Evolutionary conservation across 2,797 vertebrate genomes (phyloP).

Genomic region (Cetoscarus ocellatus): DNA sequence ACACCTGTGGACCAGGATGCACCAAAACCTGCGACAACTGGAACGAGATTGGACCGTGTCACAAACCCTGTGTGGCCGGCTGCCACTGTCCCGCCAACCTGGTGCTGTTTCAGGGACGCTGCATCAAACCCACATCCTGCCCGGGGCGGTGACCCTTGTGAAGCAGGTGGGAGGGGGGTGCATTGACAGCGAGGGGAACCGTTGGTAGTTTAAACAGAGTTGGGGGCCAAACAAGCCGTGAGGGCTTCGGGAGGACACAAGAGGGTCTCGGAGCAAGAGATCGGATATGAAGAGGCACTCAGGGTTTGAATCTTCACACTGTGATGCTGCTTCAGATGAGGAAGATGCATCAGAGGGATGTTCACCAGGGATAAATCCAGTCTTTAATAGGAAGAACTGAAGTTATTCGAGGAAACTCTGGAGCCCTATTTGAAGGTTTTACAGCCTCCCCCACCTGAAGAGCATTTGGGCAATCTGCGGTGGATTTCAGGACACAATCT

Average conservation of each 20-base stretch:
- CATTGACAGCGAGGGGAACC: neutral
- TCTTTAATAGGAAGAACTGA: conserved; percentile 30
- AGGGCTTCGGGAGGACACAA: conserved; percentile 6
- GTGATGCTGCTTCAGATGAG: conserved; percentile 4
- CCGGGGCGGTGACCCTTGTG: conserved; percentile 92
- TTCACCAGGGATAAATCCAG: neutral
- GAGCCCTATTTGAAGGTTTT: conserved; percentile 29
- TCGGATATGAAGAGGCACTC: conserved; percentile 52
- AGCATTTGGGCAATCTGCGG: conserved; percentile 6
- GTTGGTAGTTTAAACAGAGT: conserved; percentile 16
- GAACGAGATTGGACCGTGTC: conserved; percentile 96
- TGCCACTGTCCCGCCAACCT: conserved; percentile 97
- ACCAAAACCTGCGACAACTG: conserved; percentile 97
- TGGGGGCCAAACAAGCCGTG: conserved; percentile 30
- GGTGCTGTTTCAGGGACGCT: conserved; percentile 93
- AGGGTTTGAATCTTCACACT: conserved; percentile 40
- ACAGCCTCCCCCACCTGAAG: neutral
- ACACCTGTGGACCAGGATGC: conserved; percentile 96
- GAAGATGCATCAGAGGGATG: conserved; percentile 11
- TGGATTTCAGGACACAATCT: conserved; percentile 42
- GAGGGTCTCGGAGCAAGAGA: conserved; percentile 13
- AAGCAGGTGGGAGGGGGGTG: neutral
- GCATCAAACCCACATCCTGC: conserved; percentile 95
- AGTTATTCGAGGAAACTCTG: conserved; percentile 38
- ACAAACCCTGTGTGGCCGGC: conserved; percentile 92